Percentiles rank a stretch among this genome's conserved stretches.
These are phyloP conservation scores for Nomada flava DNA, from an alignment of 2,888 invertebrate genomes.

Conservation along the genomic window DNA sequence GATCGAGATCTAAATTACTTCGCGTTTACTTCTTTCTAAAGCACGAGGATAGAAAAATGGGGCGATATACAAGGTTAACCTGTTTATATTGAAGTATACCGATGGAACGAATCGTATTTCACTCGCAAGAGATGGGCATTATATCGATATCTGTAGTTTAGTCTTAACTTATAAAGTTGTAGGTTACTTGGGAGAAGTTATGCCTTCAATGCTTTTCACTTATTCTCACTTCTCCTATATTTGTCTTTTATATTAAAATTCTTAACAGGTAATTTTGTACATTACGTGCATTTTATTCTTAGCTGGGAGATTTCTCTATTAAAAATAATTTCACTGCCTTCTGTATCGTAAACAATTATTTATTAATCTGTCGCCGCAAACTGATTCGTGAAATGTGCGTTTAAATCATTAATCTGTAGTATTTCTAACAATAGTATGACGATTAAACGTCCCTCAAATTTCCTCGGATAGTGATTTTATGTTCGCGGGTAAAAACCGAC, in stretches of 20 bases:
- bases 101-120: neutral
- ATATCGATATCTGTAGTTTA: neutral
- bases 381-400: neutral
- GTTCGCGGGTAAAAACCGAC: slow-evolving; percentile 2
- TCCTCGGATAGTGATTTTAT: neutral
- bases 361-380: neutral
- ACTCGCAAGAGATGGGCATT: neutral
- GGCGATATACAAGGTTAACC: neutral
- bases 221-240: too few relatives aligned
- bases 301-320: too few relatives aligned
- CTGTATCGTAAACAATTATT: neutral
- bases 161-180: too few relatives aligned
- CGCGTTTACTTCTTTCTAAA: neutral
- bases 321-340: neutral
- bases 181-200: too few relatives aligned
- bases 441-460: neutral
- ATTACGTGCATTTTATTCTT: too few relatives aligned
- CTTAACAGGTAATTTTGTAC: too few relatives aligned
- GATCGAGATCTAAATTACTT: neutral
- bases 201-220: too few relatives aligned
- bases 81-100: neutral
- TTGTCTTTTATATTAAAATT: too few relatives aligned
- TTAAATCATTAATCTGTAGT: neutral
- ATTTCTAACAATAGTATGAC: slow-evolving; percentile 12
- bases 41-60: neutral